phyloP scores from a whole-genome alignment of 1,140 invertebrate species.

The Neodiprion pinetum region DNA sequence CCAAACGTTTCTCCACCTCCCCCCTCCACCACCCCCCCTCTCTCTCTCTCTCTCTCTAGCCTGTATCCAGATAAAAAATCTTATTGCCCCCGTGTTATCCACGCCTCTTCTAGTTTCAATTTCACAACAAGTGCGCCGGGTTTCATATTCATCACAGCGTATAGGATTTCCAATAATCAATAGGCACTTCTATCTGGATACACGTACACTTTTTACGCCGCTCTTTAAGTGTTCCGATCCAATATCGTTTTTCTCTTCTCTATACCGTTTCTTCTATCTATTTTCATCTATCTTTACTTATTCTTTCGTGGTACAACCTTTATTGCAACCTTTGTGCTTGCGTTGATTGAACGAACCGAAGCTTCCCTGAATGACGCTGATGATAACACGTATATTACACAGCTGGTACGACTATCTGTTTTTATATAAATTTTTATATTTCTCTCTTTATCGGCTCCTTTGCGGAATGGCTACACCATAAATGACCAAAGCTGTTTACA shows the following conservation, averaged over 20 bases:
- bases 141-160: background rate
- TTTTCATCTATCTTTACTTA: background rate
- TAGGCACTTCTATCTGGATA: constrained; percentile 7
- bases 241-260: too few relatives aligned
- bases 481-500: background rate
- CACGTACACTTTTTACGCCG: background rate
- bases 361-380: constrained; percentile 1
- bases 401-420: too few relatives aligned
- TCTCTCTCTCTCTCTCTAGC: background rate
- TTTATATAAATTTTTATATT: too few relatives aligned
- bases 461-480: background rate
- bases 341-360: background rate
- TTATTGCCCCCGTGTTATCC: constrained; percentile 30
- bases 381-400: background rate
- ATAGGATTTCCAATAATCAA: constrained; percentile 2
- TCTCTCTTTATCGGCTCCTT: background rate
- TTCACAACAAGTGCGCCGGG: constrained; percentile 19
- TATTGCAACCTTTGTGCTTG: background rate
- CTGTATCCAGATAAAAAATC: constrained; percentile 31
- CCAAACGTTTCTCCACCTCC: constrained; percentile 36
- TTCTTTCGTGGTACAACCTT: background rate
- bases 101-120: constrained; percentile 21
- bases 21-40: too few relatives aligned
- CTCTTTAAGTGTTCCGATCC: background rate
- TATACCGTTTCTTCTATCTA: too few relatives aligned